Evolutionary conservation across 2,888 invertebrate genomes (phyloP).

Genomic region (Anarsia innoxiella): DNA sequence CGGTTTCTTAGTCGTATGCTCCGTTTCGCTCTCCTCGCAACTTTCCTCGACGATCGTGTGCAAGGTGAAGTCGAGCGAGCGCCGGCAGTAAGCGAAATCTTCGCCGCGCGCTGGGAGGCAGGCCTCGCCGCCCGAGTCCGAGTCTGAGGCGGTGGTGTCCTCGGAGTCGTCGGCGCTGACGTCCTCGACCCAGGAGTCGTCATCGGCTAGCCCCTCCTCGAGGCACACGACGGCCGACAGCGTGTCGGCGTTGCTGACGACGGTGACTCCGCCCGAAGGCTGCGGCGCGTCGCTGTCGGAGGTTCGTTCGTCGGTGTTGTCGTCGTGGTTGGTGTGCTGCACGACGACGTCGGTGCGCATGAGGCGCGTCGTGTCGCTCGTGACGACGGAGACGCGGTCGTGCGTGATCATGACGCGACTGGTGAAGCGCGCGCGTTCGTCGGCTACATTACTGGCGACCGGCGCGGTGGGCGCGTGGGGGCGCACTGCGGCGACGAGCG

Average conservation of each 20-base stretch:
- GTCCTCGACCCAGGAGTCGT: constrained; percentile 95
- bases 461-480: too few relatives aligned
- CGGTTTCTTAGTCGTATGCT: constrained; percentile 77
- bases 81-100: constrained; percentile 86
- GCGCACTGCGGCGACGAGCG: constrained; percentile 61
- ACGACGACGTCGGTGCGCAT: constrained; percentile 79
- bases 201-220: constrained; percentile 91
- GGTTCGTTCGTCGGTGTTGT: constrained; percentile 53
- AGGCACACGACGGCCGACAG: constrained; percentile 83
- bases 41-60: constrained; percentile 96
- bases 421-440: constrained; percentile 87
- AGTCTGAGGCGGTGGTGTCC: constrained; percentile 78
- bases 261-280: constrained; percentile 78
- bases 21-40: constrained; percentile 93
- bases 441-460: too few relatives aligned
- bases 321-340: constrained; percentile 77
- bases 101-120: constrained; percentile 84
- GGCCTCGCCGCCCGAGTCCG: constrained; percentile 82
- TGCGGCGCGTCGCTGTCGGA: constrained; percentile 63
- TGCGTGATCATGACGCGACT: constrained; percentile 94
- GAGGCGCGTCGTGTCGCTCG: constrained; percentile 83
- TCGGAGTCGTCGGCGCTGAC: constrained; percentile 87
- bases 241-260: constrained; percentile 81
- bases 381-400: constrained; percentile 84
- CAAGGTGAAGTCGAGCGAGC: constrained; percentile 90